phyloP scores from a whole-genome alignment of 2,888 invertebrate genomes.

The Melanotus villosus region DNA sequence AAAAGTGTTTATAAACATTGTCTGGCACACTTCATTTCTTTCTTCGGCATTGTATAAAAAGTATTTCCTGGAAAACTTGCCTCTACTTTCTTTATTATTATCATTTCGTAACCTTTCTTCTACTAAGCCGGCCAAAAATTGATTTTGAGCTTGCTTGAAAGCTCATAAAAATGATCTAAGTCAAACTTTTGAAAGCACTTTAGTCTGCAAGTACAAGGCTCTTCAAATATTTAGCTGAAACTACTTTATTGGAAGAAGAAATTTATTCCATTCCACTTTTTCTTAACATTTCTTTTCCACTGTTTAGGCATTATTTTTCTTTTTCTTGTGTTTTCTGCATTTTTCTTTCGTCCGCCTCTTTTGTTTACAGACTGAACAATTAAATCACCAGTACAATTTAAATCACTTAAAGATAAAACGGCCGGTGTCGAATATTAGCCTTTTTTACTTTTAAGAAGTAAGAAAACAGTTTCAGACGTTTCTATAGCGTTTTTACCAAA shows the following conservation, averaged over 20 bases:
- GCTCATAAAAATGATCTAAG: not conserved
- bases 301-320: no score
- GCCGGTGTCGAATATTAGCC: no score
- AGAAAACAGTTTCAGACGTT: no score
- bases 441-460: no score
- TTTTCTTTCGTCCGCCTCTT: no score
- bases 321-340: no score
- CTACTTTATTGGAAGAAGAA: not conserved
- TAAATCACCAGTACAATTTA: no score
- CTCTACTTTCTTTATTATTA: not conserved
- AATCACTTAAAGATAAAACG: no score
- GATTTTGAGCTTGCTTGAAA: not conserved
- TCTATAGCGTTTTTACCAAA: no score
- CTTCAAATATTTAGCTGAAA: not conserved
- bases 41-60: not conserved
- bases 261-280: not conserved
- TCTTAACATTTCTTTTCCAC: not conserved
- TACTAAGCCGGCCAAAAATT: not conserved
- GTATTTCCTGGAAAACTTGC: not conserved
- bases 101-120: not conserved
- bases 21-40: not conserved
- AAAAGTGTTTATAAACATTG: not conserved
- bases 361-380: no score
- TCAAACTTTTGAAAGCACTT: not conserved
- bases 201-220: not conserved